A percentile compares a stretch with the other conserved stretches of the same genome.
Conservation (phyloP, 1,140 invertebrate species). For the Lepidurus packardi region DNA sequence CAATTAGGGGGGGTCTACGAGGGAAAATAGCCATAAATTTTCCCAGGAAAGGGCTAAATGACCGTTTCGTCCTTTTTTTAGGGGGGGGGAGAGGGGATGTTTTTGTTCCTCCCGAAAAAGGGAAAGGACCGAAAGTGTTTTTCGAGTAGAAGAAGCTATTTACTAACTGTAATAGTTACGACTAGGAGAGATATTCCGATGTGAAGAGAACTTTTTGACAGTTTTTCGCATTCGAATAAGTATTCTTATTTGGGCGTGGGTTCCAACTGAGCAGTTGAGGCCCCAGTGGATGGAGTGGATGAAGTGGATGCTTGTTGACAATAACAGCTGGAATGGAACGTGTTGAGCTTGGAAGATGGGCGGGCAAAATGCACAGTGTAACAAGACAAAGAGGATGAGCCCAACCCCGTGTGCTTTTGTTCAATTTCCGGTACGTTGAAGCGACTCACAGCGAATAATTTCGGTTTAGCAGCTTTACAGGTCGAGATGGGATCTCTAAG, state of each 20-base stretch:
- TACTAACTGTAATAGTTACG: too few species aligned
- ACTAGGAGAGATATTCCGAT: too few species aligned
- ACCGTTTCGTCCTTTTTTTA: background rate
- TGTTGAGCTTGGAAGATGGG: background rate
- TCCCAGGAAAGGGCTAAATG: background rate
- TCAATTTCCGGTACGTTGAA: constrained; percentile 15
- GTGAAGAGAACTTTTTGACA: too few species aligned
- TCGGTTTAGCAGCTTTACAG: background rate
- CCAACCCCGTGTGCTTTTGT: constrained; percentile 3
- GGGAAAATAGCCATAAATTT: constrained; percentile 15
- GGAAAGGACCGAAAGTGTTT: too few species aligned
- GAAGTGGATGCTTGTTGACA: background rate
- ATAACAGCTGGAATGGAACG: constrained; percentile 5
- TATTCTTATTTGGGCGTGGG: too few species aligned
- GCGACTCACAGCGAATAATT: background rate
- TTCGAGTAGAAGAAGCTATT: too few species aligned
- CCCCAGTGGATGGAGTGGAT: background rate
- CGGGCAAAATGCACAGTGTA: background rate
- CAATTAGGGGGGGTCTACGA: background rate
- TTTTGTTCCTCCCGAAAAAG: background rate
- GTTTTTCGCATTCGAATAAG: too few species aligned
- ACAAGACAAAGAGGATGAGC: background rate
- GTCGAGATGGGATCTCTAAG: background rate
- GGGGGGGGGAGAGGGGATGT: background rate
- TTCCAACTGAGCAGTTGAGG: too few species aligned